Conservation (phyloP, 2,797 vertebrate species). For the Masticophis lateralis region DNA sequence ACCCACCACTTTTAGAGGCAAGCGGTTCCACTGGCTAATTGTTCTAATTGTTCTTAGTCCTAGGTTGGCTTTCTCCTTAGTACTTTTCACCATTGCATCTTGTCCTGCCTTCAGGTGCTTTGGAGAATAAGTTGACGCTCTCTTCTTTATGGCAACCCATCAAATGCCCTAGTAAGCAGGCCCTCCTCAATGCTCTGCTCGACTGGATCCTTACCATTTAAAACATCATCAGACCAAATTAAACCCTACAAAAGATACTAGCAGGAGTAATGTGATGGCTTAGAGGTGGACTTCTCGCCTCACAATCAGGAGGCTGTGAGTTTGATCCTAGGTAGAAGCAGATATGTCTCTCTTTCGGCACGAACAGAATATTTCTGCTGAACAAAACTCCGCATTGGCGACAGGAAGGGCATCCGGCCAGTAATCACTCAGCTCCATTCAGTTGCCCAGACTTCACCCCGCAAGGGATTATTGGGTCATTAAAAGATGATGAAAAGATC, state of each 20-base stretch:
- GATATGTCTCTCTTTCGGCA: too few relatives aligned
- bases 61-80: background rate
- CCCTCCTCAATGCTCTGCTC: background rate
- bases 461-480: too few relatives aligned
- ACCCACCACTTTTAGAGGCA: too few relatives aligned
- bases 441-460: too few relatives aligned
- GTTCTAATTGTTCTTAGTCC: background rate
- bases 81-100: background rate
- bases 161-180: background rate
- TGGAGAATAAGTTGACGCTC: background rate
- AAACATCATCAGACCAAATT: background rate
- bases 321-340: too few relatives aligned
- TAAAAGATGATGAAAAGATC: background rate
- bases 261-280: background rate
- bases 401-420: too few relatives aligned
- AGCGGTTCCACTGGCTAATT: too few relatives aligned
- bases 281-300: too few relatives aligned
- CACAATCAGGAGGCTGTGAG: too few relatives aligned
- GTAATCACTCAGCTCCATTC: too few relatives aligned
- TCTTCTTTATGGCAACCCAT: background rate
- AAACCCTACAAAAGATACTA: background rate
- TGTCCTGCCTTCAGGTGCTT: background rate
- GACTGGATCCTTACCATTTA: background rate
- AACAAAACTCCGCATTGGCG: too few relatives aligned
- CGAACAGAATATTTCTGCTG: too few relatives aligned